Evolutionary conservation across 2,113 vertebrate genomes (phyloP).

Genomic region (Notarius quadriscutis): DNA sequence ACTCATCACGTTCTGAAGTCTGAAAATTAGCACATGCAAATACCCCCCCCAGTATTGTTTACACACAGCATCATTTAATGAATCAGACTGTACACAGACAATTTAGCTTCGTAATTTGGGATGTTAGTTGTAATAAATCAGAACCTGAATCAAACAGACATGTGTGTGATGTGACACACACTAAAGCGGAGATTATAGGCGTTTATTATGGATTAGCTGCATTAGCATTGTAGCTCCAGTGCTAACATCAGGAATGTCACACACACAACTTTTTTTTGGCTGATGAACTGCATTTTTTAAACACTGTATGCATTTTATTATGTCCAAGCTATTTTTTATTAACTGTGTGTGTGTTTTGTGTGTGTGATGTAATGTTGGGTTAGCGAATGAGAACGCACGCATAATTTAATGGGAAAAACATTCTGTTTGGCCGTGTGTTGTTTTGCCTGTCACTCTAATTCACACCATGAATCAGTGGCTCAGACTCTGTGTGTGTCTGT

Average conservation of each 20-base stretch:
- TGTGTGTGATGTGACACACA: not conserved
- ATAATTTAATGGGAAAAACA: slow-evolving; percentile 25
- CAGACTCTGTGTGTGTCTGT: slow-evolving; percentile 16
- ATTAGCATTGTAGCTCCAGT: not conserved
- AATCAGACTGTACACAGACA: not conserved
- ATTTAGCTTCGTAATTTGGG: not conserved
- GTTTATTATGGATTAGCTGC: not conserved
- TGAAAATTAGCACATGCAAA: not conserved
- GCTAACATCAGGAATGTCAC: not conserved
- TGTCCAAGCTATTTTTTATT: not conserved
- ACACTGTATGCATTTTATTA: not conserved
- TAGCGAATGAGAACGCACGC: not conserved
- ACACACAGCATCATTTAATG: too few species aligned
- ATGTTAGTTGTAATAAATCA: not conserved
- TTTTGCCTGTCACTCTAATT: slow-evolving; percentile 45
- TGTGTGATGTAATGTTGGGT: not conserved
- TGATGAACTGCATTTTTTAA: not conserved
- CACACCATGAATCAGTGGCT: slow-evolving; percentile 42
- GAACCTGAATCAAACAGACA: not conserved
- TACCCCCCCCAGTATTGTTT: not conserved
- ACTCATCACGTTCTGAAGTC: not conserved
- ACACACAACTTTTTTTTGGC: not conserved
- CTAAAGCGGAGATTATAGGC: not conserved
- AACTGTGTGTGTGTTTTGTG: slow-evolving; percentile 11
- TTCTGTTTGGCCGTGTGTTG: slow-evolving; percentile 45